These are phyloP conservation scores for Danio rerio DNA, from an alignment of 2,113 vertebrate genomes.

Conservation along the genomic window GRCz12tu NC_133192.1:27423501-27424000, in stretches of 20 bases:
- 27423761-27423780: constrained; percentile 5
- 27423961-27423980: background rate
- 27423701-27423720: background rate
- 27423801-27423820: background rate
- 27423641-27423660: constrained; percentile 9
- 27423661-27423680: constrained; percentile 10
- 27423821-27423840: background rate
- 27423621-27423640: constrained; percentile 12
- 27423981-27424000: background rate
- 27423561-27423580: background rate
- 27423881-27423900: background rate
- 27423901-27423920: background rate
- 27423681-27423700: constrained; percentile 7
- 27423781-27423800: constrained; percentile 25
- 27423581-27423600: constrained; percentile 30
- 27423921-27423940: background rate
- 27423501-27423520: background rate
- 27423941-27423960: background rate
- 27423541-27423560: constrained; percentile 25
- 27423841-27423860: background rate
- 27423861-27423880: background rate
- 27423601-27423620: constrained; percentile 33
- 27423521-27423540: constrained; percentile 5
- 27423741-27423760: background rate
- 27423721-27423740: background rate